These are phyloP conservation scores for Pachymerium ferrugineum DNA, from an alignment of 2,888 invertebrate genomes.

Conservation along the genomic window DNA sequence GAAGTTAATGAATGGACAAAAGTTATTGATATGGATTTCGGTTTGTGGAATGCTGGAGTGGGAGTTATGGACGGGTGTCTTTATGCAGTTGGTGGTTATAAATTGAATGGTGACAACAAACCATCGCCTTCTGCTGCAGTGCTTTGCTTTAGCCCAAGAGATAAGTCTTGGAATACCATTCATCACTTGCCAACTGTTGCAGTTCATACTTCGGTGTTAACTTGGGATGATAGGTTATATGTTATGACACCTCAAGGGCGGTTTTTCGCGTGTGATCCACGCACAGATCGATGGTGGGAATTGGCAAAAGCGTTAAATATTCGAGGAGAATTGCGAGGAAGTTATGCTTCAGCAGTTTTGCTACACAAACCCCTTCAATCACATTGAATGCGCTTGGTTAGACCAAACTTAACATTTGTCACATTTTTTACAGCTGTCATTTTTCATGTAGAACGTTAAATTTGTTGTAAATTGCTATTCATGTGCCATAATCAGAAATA, in stretches of 20 bases:
- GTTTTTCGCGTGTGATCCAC: constrained; percentile 28
- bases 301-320: constrained; percentile 17
- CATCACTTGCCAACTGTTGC: constrained; percentile 29
- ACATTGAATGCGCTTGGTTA: no score
- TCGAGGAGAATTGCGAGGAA: constrained; percentile 25
- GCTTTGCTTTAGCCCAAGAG: constrained; percentile 28
- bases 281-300: constrained; percentile 30
- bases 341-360: constrained; percentile 22
- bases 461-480: no score
- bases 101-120: constrained; percentile 22
- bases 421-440: no score
- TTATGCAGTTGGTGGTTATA: constrained; percentile 27
- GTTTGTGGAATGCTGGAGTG: constrained; percentile 32
- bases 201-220: constrained; percentile 28
- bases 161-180: constrained; percentile 28
- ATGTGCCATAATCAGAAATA: no score
- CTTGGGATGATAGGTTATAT: constrained; percentile 31
- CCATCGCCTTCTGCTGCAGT: not conserved
- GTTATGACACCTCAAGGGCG: constrained; percentile 32
- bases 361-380: constrained; percentile 19
- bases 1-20: constrained; percentile 27
- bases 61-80: constrained; percentile 31
- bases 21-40: constrained; percentile 29
- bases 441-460: no score
- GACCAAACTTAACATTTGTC: no score